Evolutionary conservation across 2,888 invertebrate genomes (phyloP), one percentile per base, ranked within the genome.

Genomic region (Allygus modestus): DNA sequence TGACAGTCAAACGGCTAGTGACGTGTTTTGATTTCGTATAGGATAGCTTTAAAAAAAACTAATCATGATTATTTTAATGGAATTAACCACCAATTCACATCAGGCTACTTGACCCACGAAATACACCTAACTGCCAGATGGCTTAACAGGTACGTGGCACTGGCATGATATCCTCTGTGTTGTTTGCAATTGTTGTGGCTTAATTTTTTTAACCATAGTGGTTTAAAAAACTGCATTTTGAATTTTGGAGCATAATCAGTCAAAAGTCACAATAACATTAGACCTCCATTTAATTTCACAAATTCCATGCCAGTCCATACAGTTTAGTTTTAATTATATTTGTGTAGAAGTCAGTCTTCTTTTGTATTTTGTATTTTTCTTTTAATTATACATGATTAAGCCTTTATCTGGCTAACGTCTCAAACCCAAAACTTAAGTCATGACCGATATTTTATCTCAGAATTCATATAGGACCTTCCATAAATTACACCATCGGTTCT

Each of bases 161-260:
- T 65, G 65, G 65, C 65, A 65, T 65, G 65, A n/a, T 58, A 23
- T 58, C 15, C 65, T 65, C 28, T 65, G 65, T 65, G 65, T 65
- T 65, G 65, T 65, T 65, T 65, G 65, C 65, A 28, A 15, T 23
- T 23, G 20, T 23, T 20, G 28, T 31, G 65, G 65, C 65, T 65
- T 58, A 58, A 4, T 65, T 65, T 28, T 65, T 58, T 58, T 28
- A 31, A 28, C 20, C 28, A 0, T 65, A 65, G 65, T 65, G 4
- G 65, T 65, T 17, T 31, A 4, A 7, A 20, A 15, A 65, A 28
- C 2, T 65, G 65, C 65, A 65, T 65, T 65, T 65, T 65, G 65
- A 65, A 17, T 31, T 28, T 12, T 65, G 28, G 17, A 15, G 31
- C 65, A 65, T 31, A 5, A 11, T 15, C 12, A 65, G 0, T 26